Evolutionary conservation across 1,140 invertebrate genomes (phyloP).

Genomic region (Drosophila hydei): DNA sequence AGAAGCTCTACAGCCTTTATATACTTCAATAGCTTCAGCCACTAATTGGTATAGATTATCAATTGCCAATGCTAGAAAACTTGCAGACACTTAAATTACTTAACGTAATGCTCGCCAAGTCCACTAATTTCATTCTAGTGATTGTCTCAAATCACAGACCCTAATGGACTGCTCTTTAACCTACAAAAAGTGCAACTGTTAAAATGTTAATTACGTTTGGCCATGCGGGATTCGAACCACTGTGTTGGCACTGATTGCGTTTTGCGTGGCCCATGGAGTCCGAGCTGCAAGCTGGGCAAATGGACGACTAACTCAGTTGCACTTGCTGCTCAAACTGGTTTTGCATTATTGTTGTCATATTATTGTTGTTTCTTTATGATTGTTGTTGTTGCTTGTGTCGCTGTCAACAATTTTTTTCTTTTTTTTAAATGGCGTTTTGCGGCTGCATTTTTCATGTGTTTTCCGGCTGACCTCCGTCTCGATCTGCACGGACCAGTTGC

Average conservation of each 20-base stretch:
- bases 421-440: conserved; percentile 53
- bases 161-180: no score
- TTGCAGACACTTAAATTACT: no score
- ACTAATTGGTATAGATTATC: no score
- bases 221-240: conserved; percentile 13
- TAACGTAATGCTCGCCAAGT: no score
- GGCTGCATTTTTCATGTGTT: conserved; percentile 78
- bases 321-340: conserved; percentile 75
- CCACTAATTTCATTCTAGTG: no score
- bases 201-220: no score
- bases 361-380: conserved; percentile 37
- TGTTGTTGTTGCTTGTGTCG: no score
- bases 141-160: no score
- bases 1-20: no score
- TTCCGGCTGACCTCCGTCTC: conserved; percentile 74
- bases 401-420: conserved; percentile 39
- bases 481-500: conserved; percentile 43
- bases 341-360: conserved; percentile 29
- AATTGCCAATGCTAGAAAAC: no score
- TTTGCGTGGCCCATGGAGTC: conserved; percentile 66
- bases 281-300: conserved; percentile 67
- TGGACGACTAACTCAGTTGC: conserved; percentile 51
- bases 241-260: conserved; percentile 51
- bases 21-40: no score
- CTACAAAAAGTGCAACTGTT: not conserved